phyloP scores from a whole-genome alignment of 2,113 vertebrate species.

The Cyprinodon variegatus region DNA sequence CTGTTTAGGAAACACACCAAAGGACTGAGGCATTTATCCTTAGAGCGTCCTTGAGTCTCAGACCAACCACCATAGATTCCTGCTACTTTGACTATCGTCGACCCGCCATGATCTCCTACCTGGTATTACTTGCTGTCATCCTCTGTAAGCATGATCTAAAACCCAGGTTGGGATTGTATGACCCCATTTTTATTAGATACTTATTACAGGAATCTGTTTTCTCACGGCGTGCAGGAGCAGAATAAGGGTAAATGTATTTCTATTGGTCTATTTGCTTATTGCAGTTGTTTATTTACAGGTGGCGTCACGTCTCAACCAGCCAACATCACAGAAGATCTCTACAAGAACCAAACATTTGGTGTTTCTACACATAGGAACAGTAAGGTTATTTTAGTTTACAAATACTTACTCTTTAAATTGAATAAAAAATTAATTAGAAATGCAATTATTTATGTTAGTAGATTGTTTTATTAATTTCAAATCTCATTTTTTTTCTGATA shows the following conservation, averaged over 20 bases:
- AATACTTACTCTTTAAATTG: neutral
- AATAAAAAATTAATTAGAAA: neutral
- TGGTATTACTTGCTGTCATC: conserved; percentile 32
- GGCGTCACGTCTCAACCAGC: conserved; percentile 3
- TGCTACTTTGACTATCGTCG: neutral
- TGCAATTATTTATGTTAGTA: neutral
- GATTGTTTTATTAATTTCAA: neutral
- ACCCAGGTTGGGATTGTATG: neutral
- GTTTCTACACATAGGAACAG: neutral
- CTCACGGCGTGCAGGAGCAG: neutral
- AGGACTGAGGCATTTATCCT: neutral
- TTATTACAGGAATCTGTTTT: neutral
- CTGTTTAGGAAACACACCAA: conserved; percentile 20
- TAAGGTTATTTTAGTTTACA: conserved; percentile 11
- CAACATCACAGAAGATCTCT: neutral
- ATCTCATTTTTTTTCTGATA: neutral
- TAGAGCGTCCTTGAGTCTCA: conserved; percentile 14
- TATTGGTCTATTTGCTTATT: neutral
- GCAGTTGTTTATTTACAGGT: conserved; percentile 27
- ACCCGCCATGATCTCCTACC: conserved; percentile 45
- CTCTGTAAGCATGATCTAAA: conserved; percentile 30
- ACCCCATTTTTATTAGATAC: neutral
- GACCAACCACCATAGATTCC: neutral
- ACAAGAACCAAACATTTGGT: conserved; percentile 9
- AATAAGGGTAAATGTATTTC: neutral